Conservation (phyloP, 1,140 invertebrate genomes). For the Drosophila pachea region DNA sequence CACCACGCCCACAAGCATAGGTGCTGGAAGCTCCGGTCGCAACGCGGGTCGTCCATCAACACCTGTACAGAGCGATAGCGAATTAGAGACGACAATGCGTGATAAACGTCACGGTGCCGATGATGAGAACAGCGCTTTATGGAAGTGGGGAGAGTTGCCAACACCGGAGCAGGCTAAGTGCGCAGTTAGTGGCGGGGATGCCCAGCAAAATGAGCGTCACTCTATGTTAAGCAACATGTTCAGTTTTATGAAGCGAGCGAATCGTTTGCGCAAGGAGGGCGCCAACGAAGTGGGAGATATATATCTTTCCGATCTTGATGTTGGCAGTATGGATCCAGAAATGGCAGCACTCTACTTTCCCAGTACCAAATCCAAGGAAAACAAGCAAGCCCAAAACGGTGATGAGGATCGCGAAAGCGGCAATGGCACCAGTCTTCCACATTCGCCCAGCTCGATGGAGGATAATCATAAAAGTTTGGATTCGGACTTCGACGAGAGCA, state of each 20-base stretch:
- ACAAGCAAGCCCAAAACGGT: conserved; percentile 64
- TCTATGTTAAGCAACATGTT: conserved; percentile 94
- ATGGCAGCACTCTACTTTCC: conserved; percentile 94
- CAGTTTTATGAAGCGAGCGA: conserved; percentile 92
- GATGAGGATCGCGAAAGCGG: conserved; percentile 97
- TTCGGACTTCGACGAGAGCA: conserved; percentile 89
- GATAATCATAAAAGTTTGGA: conserved; percentile 86
- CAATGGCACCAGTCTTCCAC: conserved; percentile 94
- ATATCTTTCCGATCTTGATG: conserved; percentile 95
- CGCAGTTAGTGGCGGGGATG: conserved; percentile 49
- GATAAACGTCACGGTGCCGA: conserved; percentile 80
- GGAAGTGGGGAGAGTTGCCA: conserved; percentile 98
- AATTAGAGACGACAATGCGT: conserved; percentile 89
- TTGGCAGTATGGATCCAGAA: conserved; percentile 93
- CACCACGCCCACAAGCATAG: conserved; percentile 51
- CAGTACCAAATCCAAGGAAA: conserved; percentile 68
- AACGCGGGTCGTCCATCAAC: conserved; percentile 85
- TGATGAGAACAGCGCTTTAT: conserved; percentile 82
- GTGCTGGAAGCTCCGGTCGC: conserved; percentile 33
- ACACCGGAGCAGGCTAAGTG: conserved; percentile 79
- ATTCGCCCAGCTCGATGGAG: conserved; percentile 92
- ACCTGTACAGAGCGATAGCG: conserved; percentile 95
- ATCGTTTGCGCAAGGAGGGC: conserved; percentile 85
- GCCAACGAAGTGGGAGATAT: conserved; percentile 88
- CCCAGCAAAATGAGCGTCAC: conserved; percentile 82